Evolutionary conservation across 2,888 invertebrate species (phyloP), one percentile per base, ranked within the genome.

Genomic region (Acleris laterana): DNA sequence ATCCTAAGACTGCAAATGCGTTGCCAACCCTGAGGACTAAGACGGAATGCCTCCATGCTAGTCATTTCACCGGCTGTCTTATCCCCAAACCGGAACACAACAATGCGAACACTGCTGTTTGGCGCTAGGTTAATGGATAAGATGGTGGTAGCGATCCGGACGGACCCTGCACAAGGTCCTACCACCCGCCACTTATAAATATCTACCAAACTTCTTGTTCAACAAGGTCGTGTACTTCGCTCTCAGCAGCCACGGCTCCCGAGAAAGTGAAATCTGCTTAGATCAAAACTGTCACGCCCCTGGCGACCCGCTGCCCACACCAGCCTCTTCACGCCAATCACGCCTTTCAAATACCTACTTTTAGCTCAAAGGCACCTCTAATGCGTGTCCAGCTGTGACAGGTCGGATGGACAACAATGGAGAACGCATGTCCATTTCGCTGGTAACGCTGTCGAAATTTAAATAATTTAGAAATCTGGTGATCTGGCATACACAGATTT

Each of bases 281-380:
- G 44, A 57, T 38, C 42, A 25, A n/a, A n/a, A 16, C 58, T 32
- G 49, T 55, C 55, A 32, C 58, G 57, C 48, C 20, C 25, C 25
- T 13, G 44, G 44, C 44, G 52, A 61, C 61, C 60, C 32, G 46
- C 53, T 59, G 58, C 58, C 49, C 42, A 55, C 55, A 42, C 55
- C 50, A 42, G 63, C 63, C 63, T 22, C 52, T 28, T 57, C 57
- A 63, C 63, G 57, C 63, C 58, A 52, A 52, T 52, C 63, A 59
- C 9, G 25, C 32, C 57, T 19, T 63, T 50, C 62, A 48, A 13
- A 46, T n/a, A 46, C 52, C 53, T n/a, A 38, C 48, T 59, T 50
- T 20, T 20, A 7, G 20, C 55, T 55, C 55, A 22, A 19, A 44
- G 22, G 28, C 11, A 32, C 53, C 48, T 63, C 38, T 38, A 57